Evolutionary conservation across 2,797 vertebrate species (phyloP).

Genomic region (Mormyrus hasselquistii): DNA sequence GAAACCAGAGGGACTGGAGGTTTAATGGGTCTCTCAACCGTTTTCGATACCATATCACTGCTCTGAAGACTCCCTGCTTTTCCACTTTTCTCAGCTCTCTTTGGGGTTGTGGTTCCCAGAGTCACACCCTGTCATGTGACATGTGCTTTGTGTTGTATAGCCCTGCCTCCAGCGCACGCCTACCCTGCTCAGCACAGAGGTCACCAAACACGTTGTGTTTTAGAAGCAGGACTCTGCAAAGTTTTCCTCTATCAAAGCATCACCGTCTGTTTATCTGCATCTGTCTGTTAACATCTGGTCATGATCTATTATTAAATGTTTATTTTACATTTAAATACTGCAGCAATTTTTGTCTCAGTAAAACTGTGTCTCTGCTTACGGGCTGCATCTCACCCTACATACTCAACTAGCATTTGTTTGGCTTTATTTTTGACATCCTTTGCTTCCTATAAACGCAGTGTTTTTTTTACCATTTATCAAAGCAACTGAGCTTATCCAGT

Average conservation of each 20-base stretch:
- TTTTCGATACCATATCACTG: not conserved
- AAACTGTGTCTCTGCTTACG: not conserved
- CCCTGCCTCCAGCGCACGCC: not conserved
- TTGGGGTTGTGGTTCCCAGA: not conserved
- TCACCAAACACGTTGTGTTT: not conserved
- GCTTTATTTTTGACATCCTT: not conserved
- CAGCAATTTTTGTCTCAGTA: not conserved
- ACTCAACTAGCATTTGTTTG: not conserved
- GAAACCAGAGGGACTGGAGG: not conserved
- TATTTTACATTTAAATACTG: not conserved
- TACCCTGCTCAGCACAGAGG: not conserved
- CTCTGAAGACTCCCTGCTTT: not conserved
- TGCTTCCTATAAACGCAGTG: not conserved
- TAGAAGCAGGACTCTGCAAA: not conserved
- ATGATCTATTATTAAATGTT: constrained; percentile 4
- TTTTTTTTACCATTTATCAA: not conserved
- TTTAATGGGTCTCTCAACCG: not conserved
- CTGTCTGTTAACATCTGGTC: not conserved
- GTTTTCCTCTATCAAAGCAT: not conserved
- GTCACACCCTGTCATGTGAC: not conserved
- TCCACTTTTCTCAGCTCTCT: not conserved
- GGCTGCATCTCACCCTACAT: not conserved
- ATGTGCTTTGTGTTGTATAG: not conserved
- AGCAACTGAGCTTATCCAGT: not conserved
- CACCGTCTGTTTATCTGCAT: not conserved